Percentiles rank a stretch among this genome's conserved stretches.
Evolutionary conservation across 2,888 invertebrate genomes (phyloP).

Genomic region (Apodemia mormo): DNA sequence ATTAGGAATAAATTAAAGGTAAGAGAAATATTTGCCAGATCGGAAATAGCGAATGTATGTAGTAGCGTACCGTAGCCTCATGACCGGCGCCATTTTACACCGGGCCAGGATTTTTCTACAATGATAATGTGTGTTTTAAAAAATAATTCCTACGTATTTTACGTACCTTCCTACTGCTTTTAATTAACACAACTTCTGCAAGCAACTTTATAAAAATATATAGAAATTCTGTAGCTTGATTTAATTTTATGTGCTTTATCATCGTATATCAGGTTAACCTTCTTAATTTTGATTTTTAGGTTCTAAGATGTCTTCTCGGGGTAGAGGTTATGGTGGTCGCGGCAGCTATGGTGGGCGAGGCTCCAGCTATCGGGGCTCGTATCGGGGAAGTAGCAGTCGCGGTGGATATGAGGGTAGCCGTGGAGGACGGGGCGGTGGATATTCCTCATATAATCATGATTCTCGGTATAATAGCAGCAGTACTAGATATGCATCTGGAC

Average conservation of each 20-base stretch:
- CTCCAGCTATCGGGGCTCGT: conserved; percentile 64
- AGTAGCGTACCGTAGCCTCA: background rate
- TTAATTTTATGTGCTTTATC: background rate
- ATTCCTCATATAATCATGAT: conserved; percentile 67
- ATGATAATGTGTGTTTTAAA: background rate
- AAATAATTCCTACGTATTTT: background rate
- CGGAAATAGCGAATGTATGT: background rate
- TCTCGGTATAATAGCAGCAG: conserved; percentile 64
- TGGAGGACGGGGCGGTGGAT: conserved; percentile 66
- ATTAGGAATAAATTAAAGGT: background rate
- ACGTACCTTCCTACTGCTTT: background rate
- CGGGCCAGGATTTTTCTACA: background rate
- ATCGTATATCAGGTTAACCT: background rate
- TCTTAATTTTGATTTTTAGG: background rate
- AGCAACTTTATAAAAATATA: no score
- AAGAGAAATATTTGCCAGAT: background rate
- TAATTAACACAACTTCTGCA: background rate
- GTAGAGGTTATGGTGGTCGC: conserved; percentile 61
- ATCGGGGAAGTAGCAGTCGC: conserved; percentile 61
- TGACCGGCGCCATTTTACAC: conserved; percentile 13
- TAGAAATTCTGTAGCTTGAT: no score
- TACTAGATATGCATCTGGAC: conserved; percentile 61
- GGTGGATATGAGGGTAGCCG: conserved; percentile 69
- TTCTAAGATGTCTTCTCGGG: conserved; percentile 67
- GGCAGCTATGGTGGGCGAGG: conserved; percentile 64